phyloP scores from a whole-genome alignment of 2,888 invertebrate genomes.

The Aporophyla nigra region DNA sequence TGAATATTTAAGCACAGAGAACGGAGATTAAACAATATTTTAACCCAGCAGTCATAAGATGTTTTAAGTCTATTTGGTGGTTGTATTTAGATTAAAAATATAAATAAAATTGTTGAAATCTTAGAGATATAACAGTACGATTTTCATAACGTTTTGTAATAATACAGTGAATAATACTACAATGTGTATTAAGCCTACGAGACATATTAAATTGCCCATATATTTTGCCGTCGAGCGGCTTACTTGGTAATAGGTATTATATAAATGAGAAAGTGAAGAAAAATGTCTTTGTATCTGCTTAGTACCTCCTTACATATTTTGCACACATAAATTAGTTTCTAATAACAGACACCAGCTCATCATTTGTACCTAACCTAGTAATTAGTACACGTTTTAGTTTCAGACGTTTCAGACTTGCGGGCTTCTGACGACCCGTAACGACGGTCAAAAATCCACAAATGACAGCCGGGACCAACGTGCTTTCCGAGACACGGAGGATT shows the following conservation, averaged over 20 bases:
- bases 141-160: neutral
- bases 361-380: neutral
- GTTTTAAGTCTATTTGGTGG: constrained; percentile 6
- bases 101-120: neutral
- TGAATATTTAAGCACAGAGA: constrained; percentile 17
- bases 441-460: too few species aligned
- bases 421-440: too few species aligned
- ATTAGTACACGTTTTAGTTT: too few species aligned
- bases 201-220: constrained; percentile 1
- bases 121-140: neutral
- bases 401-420: too few species aligned
- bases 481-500: too few species aligned
- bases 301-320: neutral
- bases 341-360: neutral
- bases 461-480: too few species aligned
- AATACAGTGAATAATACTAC: constrained; percentile 1
- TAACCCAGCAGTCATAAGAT: constrained; percentile 1
- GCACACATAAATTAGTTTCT: neutral
- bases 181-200: constrained; percentile 1
- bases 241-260: neutral
- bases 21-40: constrained; percentile 5
- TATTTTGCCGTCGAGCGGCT: neutral
- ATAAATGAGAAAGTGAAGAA: neutral
- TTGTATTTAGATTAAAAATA: constrained; percentile 9
- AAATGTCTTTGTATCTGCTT: neutral